Conservation (phyloP, 2,113 vertebrate genomes). For the Rana temporaria region DNA sequence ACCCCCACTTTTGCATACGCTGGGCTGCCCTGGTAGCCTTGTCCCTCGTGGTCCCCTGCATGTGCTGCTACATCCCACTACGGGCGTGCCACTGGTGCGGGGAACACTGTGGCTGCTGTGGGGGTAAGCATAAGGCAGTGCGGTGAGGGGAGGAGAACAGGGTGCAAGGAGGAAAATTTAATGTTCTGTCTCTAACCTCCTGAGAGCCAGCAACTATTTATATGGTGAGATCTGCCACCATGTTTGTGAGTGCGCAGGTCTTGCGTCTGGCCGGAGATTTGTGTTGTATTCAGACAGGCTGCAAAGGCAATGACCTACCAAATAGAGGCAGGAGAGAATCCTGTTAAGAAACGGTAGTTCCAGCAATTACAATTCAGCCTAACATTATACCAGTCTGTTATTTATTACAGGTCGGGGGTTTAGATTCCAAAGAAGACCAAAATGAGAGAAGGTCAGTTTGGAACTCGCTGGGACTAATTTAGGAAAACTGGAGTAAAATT, state of each 20-base stretch:
- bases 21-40: slow-evolving; percentile 87
- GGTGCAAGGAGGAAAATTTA: slow-evolving; percentile 35
- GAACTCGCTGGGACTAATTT: background rate
- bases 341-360: background rate
- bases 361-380: too few species aligned
- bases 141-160: slow-evolving; percentile 78
- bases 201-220: slow-evolving; percentile 29
- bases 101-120: slow-evolving; percentile 86
- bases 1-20: slow-evolving; percentile 87
- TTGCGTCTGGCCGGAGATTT: background rate
- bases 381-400: background rate
- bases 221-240: background rate
- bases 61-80: slow-evolving; percentile 93
- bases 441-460: background rate
- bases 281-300: slow-evolving; percentile 31
- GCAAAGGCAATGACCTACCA: slow-evolving; percentile 40
- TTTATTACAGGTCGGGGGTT: slow-evolving; percentile 19
- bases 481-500: background rate
- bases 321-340: slow-evolving; percentile 20
- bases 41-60: slow-evolving; percentile 90
- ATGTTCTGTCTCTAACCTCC: slow-evolving; percentile 27
- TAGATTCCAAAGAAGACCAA: slow-evolving; percentile 26
- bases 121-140: slow-evolving; percentile 90
- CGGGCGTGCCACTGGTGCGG: slow-evolving; percentile 91
- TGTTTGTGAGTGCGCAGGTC: slow-evolving; percentile 7